Base-by-base conservation (phyloP, 2,888 invertebrate genomes). In the Ganaspis brasiliensis region DNA sequence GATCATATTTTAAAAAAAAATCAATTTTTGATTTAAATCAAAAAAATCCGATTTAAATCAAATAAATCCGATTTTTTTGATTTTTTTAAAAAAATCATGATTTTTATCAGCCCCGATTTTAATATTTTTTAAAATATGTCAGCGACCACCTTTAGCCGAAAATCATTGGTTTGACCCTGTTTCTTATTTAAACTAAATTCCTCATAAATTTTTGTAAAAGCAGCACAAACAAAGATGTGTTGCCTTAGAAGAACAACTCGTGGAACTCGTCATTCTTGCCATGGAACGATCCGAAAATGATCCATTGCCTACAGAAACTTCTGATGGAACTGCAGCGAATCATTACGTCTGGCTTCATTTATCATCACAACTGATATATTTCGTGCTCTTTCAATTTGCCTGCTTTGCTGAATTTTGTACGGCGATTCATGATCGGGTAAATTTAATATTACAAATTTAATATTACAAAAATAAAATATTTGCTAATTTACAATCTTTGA, bases 291-390 rank as follows among this genome's bases (percentile, higher is more conserved):
- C 97, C 52, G 98, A 98, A 91, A 93, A 93, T 80, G 93, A 93
- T 83, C 93, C 93, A 79, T 81, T 88, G 16, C 93, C 93, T 75
- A 92, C 91, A 79, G 93, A 93, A 80, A 94, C 94, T 76, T 93
- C 93, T 52, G 94, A 94, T 82, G 94, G 94, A 84, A 94, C 92
- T 10, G 91, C 91, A 86, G 93, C 94, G 0, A 95, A 95, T 40
- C 96, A 97, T 87, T 97, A 96, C 94, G 93, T 97, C 67, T 99
- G 98, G 98, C 93, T 98, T 76, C 98, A 98, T 91, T 93, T 99
- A 24, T 98, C 98, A 0, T 97, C 97, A 5, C 98, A 98, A 91
- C 93, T 98, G 5, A 98, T 99, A 82, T 98, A 98, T 92, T 96
- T 98, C 90, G 97, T 98, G 61, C 93, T 98, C 1, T 98, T 98